Evolutionary conservation across 1,140 invertebrate genomes (phyloP).

Genomic region (Mya arenaria): DNA sequence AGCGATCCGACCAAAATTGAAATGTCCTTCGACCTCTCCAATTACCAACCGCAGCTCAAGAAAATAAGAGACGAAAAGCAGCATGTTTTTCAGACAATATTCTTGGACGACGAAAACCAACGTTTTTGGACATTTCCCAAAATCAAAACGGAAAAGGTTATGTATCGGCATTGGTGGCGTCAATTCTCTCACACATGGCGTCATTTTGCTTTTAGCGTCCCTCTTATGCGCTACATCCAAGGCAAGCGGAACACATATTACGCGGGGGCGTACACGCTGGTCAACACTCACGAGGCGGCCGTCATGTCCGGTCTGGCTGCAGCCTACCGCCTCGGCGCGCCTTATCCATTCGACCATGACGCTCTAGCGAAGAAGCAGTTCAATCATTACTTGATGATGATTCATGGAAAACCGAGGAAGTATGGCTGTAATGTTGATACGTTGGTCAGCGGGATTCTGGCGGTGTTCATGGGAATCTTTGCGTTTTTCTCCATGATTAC

Average conservation of each 20-base stretch:
- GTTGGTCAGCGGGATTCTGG: conserved; percentile 49
- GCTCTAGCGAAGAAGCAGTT: conserved; percentile 72
- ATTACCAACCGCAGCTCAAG: conserved; percentile 74
- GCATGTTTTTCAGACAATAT: conserved; percentile 72
- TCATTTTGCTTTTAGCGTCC: conserved; percentile 75
- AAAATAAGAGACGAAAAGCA: conserved; percentile 62
- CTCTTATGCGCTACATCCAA: conserved; percentile 72
- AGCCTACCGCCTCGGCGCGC: conserved; percentile 68
- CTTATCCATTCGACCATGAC: conserved; percentile 73
- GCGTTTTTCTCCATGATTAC: conserved; percentile 59
- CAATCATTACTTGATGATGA: conserved; percentile 70
- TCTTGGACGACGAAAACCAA: conserved; percentile 64
- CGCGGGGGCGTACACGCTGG: conserved; percentile 72
- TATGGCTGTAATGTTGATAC: conserved; percentile 59
- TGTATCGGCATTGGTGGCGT: conserved; percentile 69
- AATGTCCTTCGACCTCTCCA: conserved; percentile 76
- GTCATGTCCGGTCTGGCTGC: conserved; percentile 73
- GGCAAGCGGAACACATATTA: conserved; percentile 69
- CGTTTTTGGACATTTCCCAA: conserved; percentile 66
- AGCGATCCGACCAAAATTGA: conserved; percentile 69
- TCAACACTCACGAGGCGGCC: conserved; percentile 75
- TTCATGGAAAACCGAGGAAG: conserved; percentile 65
- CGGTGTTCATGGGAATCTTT: conserved; percentile 64
- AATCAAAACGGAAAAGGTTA: conserved; percentile 66
- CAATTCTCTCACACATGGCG: conserved; percentile 75